Conservation (phyloP, 2,888 invertebrate species). For the Argyresthia albistria region DNA sequence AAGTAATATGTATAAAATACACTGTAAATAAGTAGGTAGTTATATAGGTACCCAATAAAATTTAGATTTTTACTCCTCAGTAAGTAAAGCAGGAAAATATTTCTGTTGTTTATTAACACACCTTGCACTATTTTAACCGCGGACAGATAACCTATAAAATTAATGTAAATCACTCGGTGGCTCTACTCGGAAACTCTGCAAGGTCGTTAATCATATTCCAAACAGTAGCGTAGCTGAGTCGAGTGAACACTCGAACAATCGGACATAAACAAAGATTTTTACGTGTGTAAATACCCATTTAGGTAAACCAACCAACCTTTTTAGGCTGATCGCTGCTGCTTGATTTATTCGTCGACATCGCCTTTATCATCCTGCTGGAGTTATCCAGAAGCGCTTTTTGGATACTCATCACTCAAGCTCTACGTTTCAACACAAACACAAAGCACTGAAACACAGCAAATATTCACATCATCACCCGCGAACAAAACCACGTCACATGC, state of each 20-base stretch:
- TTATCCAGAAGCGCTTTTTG: conserved; percentile 69
- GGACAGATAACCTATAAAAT: conserved; percentile 2
- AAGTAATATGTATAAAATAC: no score
- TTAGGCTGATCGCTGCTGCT: conserved; percentile 46
- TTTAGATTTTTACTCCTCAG: no score
- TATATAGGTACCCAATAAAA: no score
- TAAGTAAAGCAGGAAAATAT: neutral
- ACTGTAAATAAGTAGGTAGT: no score
- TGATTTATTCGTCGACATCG: conserved; percentile 62
- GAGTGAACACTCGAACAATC: neutral
- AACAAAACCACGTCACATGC: conserved; percentile 35
- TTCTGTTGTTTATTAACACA: neutral
- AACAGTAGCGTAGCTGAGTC: neutral
- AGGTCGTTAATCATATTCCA: neutral
- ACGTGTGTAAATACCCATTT: neutral
- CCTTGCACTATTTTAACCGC: neutral
- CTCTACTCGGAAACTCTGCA: neutral
- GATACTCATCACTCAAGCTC: conserved; percentile 52
- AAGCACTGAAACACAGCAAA: conserved; percentile 25
- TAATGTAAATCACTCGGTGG: neutral
- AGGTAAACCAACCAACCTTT: conserved; percentile 9
- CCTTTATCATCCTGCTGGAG: conserved; percentile 68
- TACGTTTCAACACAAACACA: conserved; percentile 27
- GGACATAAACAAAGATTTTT: conserved; percentile 2
- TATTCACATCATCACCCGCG: conserved; percentile 50